A percentile compares a stretch with the other conserved stretches of the same genome.
phyloP scores from a whole-genome alignment of 2,113 vertebrate species.

The Rhombomys opimus region DNA sequence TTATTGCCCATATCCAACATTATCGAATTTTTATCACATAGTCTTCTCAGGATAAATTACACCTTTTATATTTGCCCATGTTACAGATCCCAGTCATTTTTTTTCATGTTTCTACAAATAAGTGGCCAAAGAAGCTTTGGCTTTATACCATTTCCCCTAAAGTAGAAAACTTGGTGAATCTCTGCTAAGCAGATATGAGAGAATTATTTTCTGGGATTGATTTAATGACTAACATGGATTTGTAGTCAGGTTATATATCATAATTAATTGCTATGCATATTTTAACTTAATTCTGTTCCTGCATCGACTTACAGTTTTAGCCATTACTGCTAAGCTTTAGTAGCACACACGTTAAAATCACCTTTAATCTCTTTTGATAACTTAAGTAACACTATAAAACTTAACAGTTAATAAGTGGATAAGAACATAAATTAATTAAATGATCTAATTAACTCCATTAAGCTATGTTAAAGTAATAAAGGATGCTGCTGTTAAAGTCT shows the following conservation, averaged over 20 bases:
- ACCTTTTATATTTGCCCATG: background rate
- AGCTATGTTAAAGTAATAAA: background rate
- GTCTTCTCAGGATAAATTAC: background rate
- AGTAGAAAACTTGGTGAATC: background rate
- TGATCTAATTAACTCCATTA: too few relatives aligned
- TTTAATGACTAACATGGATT: background rate
- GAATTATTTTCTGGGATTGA: background rate
- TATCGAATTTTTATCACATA: background rate
- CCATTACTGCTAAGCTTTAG: background rate
- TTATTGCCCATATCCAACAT: background rate
- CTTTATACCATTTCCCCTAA: background rate
- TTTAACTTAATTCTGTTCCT: background rate
- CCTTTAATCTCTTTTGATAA: background rate
- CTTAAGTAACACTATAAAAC: background rate
- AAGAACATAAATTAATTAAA: background rate
- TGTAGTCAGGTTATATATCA: background rate
- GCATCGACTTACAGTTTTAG: background rate
- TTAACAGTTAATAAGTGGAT: background rate
- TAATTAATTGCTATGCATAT: background rate
- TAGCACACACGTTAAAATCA: background rate
- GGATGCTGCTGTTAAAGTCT: background rate
- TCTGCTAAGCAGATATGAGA: background rate
- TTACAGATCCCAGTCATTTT: background rate
- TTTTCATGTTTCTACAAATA: background rate
- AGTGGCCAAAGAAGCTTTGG: background rate